These are phyloP conservation scores for Gobio occitaniae DNA, from an alignment of 2,797 vertebrate species.

Conservation along the genomic window DNA sequence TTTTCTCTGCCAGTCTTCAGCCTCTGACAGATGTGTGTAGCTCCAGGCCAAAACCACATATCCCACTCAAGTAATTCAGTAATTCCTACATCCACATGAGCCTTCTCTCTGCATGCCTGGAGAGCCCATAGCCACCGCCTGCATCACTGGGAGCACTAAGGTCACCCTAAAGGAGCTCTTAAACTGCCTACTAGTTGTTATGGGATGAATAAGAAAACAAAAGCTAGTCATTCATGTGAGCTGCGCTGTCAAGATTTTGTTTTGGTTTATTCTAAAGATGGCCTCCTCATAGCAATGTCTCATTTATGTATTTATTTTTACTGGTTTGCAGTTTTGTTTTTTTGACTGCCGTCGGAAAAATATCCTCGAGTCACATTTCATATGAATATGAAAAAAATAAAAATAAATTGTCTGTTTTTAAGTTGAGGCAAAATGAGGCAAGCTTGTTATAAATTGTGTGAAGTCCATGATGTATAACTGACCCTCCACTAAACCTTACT, in stretches of 20 bases:
- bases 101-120: constrained; percentile 30
- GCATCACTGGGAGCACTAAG: constrained; percentile 40
- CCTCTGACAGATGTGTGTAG: constrained; percentile 34
- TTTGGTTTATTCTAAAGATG: background rate
- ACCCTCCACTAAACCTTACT: background rate
- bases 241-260: constrained; percentile 12
- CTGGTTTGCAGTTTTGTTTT: background rate
- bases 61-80: constrained; percentile 51
- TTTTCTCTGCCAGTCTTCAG: constrained; percentile 31
- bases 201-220: constrained; percentile 36
- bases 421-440: background rate
- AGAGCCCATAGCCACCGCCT: constrained; percentile 37
- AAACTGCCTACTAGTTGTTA: constrained; percentile 23
- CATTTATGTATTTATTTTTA: no score
- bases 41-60: constrained; percentile 30
- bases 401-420: background rate
- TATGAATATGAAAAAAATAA: background rate
- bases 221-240: constrained; percentile 1
- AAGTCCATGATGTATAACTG: background rate
- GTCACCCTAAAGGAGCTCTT: constrained; percentile 29
- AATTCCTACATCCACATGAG: constrained; percentile 41
- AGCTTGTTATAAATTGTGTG: background rate
- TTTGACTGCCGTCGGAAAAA: background rate
- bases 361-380: background rate
- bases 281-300: background rate